A percentile compares a stretch with the other conserved stretches of the same genome.
These are phyloP conservation scores for Caenorhabditis drosophilae DNA, from an alignment of 2,888 invertebrate genomes.

Conservation along the genomic window DNA sequence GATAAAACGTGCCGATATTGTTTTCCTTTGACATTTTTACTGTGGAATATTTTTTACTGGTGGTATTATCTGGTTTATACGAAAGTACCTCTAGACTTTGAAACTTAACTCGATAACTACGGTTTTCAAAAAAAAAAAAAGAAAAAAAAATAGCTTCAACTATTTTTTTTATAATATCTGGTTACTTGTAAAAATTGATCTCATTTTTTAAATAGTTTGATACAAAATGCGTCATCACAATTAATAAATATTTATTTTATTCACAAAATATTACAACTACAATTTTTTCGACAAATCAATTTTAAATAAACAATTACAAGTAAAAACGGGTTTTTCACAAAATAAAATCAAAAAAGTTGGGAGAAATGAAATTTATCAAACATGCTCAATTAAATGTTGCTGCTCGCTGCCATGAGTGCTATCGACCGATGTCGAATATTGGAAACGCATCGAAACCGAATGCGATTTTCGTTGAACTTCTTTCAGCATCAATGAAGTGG, in stretches of 20 bases:
- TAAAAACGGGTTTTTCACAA: neutral
- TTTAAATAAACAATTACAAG: neutral
- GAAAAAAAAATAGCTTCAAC: neutral
- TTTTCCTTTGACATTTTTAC: conserved; percentile 54
- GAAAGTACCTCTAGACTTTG: conserved; percentile 18
- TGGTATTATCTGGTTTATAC: conserved; percentile 52
- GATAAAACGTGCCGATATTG: conserved; percentile 56
- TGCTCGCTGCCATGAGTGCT: conserved; percentile 18
- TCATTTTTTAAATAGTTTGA: neutral
- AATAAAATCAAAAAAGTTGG: neutral
- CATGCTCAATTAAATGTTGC: conserved; percentile 16
- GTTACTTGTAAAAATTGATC: neutral
- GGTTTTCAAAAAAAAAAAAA: conserved; percentile 7
- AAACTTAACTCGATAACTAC: no score
- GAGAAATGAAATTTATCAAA: conserved; percentile 8
- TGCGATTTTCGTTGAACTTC: conserved; percentile 37
- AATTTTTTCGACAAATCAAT: neutral
- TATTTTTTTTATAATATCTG: neutral
- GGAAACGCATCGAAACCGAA: conserved; percentile 34
- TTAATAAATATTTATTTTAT: neutral
- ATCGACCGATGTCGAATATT: conserved; percentile 33
- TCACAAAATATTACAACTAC: no score
- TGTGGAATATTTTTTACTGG: conserved; percentile 58
- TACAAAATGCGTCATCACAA: neutral
- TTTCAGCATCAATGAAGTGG: conserved; percentile 4